Conservation (phyloP, 2,113 vertebrate genomes). For the Phaethornis superciliosus region DNA sequence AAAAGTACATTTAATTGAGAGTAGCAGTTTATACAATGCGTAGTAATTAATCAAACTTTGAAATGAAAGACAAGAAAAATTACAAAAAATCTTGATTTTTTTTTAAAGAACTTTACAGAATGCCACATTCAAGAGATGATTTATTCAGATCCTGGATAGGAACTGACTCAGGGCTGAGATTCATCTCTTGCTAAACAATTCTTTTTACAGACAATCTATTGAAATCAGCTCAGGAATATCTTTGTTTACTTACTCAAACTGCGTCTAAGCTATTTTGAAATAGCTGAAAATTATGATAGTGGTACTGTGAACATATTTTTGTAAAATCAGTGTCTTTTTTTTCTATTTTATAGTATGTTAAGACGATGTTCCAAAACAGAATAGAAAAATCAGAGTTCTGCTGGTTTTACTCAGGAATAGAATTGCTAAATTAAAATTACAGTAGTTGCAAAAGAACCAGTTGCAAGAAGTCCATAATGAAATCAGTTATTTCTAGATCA, state of each 20-base stretch:
- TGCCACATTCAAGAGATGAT: background rate
- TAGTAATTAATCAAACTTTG: background rate
- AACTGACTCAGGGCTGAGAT: background rate
- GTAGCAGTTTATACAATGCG: background rate
- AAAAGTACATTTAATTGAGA: background rate
- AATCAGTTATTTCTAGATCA: background rate
- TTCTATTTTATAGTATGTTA: background rate
- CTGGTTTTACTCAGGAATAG: background rate
- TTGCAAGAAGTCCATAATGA: background rate
- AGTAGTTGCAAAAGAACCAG: background rate
- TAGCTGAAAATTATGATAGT: background rate
- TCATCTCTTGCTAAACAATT: background rate
- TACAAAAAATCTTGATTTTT: background rate
- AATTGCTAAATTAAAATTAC: background rate
- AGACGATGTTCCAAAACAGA: background rate
- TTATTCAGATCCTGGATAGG: background rate
- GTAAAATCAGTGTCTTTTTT: background rate
- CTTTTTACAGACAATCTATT: background rate
- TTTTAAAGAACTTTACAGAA: background rate
- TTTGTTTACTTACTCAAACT: background rate
- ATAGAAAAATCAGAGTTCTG: background rate
- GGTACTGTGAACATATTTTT: background rate
- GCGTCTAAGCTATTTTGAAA: background rate
- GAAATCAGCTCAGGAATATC: background rate
- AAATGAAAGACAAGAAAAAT: background rate